Conservation (phyloP, 1,140 invertebrate species). For the Pseudachorutes palmiensis region DNA sequence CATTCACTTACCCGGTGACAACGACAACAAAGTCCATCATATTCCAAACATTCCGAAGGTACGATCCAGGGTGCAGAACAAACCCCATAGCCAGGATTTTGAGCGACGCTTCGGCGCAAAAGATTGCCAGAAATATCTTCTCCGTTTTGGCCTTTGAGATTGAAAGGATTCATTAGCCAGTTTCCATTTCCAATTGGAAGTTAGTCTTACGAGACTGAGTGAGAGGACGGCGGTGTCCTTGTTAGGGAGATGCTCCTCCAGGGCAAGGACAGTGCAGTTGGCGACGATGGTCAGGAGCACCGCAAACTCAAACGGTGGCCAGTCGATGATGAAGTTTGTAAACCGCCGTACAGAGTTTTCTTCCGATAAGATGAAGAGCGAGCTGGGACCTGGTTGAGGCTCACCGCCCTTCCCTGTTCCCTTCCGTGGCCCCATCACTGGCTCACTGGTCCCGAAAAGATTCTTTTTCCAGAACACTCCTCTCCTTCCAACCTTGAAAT, state of each 20-base stretch:
- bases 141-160: conserved; percentile 96
- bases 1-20: conserved; percentile 93
- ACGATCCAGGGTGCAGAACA: conserved; percentile 95
- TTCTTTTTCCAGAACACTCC: conserved; percentile 28
- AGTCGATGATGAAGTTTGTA: conserved; percentile 98
- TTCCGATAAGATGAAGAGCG: conserved; percentile 96
- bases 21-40: conserved; percentile 99
- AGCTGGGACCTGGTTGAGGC: conserved; percentile 60
- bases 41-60: conserved; percentile 99
- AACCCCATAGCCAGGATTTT: conserved; percentile 99
- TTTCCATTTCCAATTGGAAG: too few relatives aligned
- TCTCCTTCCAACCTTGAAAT: conserved; percentile 25
- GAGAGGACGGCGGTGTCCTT: conserved; percentile 97
- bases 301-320: conserved; percentile 99
- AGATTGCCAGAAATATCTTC: conserved; percentile 99
- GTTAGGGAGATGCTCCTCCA: conserved; percentile 97
- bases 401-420: conserved; percentile 55
- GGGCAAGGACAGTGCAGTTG: conserved; percentile 98
- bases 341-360: conserved; percentile 94
- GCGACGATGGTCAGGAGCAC: conserved; percentile 99
- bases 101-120: conserved; percentile 98
- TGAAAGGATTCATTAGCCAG: not conserved
- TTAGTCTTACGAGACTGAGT: conserved; percentile 81
- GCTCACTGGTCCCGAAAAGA: conserved; percentile 28
- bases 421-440: conserved; percentile 38